Evolutionary conservation across 2,113 vertebrate species (phyloP).

Genomic region (Siniperca knerii): DNA sequence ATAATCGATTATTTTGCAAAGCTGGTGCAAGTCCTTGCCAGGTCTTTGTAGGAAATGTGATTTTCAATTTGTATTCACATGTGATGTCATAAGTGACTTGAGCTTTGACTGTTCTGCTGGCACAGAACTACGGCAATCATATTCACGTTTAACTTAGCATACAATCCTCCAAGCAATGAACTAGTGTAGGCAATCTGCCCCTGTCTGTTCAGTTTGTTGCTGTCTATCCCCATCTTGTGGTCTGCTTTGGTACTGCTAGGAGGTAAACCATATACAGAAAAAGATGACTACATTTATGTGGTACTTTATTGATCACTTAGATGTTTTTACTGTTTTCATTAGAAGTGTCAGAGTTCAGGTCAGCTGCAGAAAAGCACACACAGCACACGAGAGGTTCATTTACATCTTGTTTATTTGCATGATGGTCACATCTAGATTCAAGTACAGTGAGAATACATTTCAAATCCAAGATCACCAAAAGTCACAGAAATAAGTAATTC

Average conservation of each 20-base stretch:
- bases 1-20: not conserved
- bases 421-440: not conserved
- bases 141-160: not conserved
- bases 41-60: not conserved
- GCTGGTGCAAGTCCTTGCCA: not conserved
- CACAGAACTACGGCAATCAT: not conserved
- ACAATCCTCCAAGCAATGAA: too few relatives aligned
- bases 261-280: not conserved
- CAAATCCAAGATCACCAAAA: not conserved
- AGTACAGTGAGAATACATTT: not conserved
- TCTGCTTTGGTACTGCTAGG: not conserved
- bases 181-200: not conserved
- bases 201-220: constrained; percentile 26
- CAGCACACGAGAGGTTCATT: not conserved
- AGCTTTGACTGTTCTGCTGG: not conserved
- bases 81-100: not conserved
- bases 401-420: not conserved
- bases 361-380: not conserved
- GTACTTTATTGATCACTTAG: not conserved
- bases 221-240: constrained; percentile 74
- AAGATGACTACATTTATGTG: not conserved
- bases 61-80: not conserved
- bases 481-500: not conserved
- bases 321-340: not conserved
- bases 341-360: not conserved